These are phyloP conservation scores for Megaceryle maxima DNA, from an alignment of 2,113 vertebrate genomes.

Conservation along the genomic window DNA sequence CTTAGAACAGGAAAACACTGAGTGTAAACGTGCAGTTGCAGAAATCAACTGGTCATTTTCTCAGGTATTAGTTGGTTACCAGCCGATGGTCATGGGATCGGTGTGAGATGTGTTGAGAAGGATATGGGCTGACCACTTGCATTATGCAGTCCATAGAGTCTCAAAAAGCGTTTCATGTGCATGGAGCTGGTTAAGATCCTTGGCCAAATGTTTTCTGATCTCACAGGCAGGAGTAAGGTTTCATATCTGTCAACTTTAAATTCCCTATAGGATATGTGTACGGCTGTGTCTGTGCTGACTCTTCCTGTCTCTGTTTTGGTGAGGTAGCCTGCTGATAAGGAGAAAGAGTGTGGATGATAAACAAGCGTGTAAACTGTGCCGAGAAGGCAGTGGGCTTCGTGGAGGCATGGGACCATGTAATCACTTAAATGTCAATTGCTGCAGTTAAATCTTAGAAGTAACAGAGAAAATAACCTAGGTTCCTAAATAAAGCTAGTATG, in stretches of 20 bases:
- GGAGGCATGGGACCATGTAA: accelerated
- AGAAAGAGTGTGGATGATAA: neutral
- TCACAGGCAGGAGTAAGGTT: neutral
- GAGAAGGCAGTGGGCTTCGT: accelerated
- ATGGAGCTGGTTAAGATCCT: neutral
- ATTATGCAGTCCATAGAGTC: neutral
- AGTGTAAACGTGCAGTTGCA: neutral
- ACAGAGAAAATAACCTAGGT: neutral
- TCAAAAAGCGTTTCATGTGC: neutral
- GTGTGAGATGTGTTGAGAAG: neutral
- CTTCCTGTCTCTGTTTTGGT: neutral
- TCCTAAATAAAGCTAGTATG: neutral
- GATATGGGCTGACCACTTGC: neutral
- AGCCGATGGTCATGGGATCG: neutral
- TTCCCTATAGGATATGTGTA: neutral
- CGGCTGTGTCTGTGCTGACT: neutral
- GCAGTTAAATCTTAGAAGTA: neutral
- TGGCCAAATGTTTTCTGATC: neutral
- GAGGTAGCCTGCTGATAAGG: neutral
- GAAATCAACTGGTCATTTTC: neutral
- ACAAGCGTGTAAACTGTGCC: neutral
- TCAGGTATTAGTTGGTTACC: neutral
- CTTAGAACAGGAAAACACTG: neutral
- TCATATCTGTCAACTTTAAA: neutral
- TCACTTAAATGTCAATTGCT: neutral